Conservation (phyloP, 2,113 vertebrate species). For the Glaucidium brasilianum region DNA sequence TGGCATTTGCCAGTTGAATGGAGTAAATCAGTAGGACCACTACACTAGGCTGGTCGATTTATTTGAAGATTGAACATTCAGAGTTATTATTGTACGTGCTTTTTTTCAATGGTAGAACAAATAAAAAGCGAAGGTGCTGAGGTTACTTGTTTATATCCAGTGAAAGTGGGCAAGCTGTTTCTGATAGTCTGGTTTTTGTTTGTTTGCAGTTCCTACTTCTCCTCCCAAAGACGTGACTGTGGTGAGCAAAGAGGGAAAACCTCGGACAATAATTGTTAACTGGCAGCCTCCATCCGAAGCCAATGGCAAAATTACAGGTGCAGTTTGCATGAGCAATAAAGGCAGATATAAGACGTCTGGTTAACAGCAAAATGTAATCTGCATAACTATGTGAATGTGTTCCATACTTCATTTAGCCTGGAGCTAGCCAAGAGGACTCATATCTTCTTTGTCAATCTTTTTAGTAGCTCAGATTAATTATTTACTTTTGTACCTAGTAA, state of each 20-base stretch:
- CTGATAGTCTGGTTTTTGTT: background rate
- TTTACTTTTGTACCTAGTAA: background rate
- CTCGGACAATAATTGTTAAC: constrained; percentile 96
- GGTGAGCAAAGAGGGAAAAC: constrained; percentile 97
- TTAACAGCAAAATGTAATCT: background rate
- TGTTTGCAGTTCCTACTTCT: constrained; percentile 87
- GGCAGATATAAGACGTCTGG: background rate
- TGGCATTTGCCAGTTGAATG: background rate
- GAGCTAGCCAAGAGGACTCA: background rate
- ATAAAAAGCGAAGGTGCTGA: background rate
- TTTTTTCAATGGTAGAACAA: background rate
- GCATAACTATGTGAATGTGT: background rate
- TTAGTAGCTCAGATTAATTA: background rate
- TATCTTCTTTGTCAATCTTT: background rate
- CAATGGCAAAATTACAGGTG: constrained; percentile 97
- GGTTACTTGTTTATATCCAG: background rate
- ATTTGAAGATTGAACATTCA: background rate
- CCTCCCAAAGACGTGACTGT: constrained; percentile 97
- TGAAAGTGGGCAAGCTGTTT: background rate
- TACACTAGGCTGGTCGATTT: too few species aligned
- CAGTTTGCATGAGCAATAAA: background rate
- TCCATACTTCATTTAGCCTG: background rate
- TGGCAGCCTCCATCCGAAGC: constrained; percentile 98
- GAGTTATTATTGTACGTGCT: background rate
- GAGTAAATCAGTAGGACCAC: background rate